phyloP scores from a whole-genome alignment of 2,888 invertebrate genomes.

The Spicauda simplicius region DNA sequence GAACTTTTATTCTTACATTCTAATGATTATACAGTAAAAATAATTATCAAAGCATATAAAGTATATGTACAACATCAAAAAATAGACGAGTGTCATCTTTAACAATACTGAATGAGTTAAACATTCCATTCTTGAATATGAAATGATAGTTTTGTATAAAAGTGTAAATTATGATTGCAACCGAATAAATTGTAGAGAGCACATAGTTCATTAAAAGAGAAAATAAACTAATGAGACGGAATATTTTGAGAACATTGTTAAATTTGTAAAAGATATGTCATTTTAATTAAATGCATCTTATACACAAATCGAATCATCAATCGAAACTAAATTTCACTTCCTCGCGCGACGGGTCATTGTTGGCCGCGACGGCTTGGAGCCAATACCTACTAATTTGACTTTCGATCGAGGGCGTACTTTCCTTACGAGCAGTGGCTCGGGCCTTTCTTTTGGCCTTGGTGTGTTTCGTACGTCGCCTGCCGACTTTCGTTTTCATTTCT shows the following conservation, averaged over 20 bases:
- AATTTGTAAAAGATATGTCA: slow-evolving; percentile 10
- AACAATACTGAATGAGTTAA: slow-evolving; percentile 25
- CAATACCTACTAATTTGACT: slow-evolving; percentile 90
- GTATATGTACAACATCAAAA: slow-evolving; percentile 28
- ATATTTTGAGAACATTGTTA: slow-evolving; percentile 5
- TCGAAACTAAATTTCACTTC: slow-evolving; percentile 80
- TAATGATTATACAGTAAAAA: slow-evolving; percentile 44
- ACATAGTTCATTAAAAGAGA: neutral
- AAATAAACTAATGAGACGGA: slow-evolving; percentile 4
- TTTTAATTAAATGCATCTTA: neutral
- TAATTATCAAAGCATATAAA: slow-evolving; percentile 26
- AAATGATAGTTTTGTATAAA: neutral
- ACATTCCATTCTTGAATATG: neutral
- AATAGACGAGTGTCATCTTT: slow-evolving; percentile 21
- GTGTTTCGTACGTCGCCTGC: slow-evolving; percentile 79
- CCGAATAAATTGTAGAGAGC: slow-evolving; percentile 1
- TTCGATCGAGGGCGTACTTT: slow-evolving; percentile 92
- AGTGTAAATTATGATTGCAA: neutral
- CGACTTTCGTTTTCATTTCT: slow-evolving; percentile 91
- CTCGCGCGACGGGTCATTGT: slow-evolving; percentile 83
- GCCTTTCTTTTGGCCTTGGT: slow-evolving; percentile 74
- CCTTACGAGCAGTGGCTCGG: slow-evolving; percentile 76
- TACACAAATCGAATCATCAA: slow-evolving; percentile 46
- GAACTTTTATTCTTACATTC: slow-evolving; percentile 57
- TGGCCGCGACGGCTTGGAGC: slow-evolving; percentile 85